Evolutionary conservation across 2,113 vertebrate species (phyloP).

Genomic region (Peromyscus leucopus): DNA sequence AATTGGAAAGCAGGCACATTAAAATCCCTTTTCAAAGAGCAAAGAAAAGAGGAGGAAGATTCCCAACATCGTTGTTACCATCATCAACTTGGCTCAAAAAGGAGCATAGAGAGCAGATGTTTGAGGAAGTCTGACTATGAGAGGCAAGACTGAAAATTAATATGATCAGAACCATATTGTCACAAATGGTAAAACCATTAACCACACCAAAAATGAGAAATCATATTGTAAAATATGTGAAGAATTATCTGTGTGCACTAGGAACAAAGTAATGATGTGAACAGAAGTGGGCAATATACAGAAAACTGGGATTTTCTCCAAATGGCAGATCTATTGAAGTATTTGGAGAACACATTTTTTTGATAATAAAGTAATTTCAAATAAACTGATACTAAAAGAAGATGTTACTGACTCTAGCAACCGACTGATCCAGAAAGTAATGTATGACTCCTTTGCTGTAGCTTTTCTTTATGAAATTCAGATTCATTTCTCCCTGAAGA

Average conservation of each 20-base stretch:
- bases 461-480: conserved; percentile 38
- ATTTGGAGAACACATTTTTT: not conserved
- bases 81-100: not conserved
- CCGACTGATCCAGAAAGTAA: not conserved
- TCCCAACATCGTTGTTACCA: not conserved
- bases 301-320: not conserved
- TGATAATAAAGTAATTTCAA: conserved; percentile 8
- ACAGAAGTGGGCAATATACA: not conserved
- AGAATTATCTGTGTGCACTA: not conserved
- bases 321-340: not conserved
- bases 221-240: not conserved
- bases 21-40: not conserved
- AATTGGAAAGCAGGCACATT: not conserved
- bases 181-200: not conserved
- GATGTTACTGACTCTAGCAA: not conserved
- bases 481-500: conserved; percentile 54
- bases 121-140: not conserved
- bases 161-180: not conserved
- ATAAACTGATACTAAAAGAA: not conserved
- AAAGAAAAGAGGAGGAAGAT: not conserved
- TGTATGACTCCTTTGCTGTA: not conserved
- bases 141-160: not conserved
- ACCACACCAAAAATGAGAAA: not conserved
- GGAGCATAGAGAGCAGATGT: not conserved
- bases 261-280: conserved; percentile 9